Evolutionary conservation across 2,888 invertebrate genomes (phyloP), one percentile per base, ranked within the genome.

Genomic region (Idaea biselata): DNA sequence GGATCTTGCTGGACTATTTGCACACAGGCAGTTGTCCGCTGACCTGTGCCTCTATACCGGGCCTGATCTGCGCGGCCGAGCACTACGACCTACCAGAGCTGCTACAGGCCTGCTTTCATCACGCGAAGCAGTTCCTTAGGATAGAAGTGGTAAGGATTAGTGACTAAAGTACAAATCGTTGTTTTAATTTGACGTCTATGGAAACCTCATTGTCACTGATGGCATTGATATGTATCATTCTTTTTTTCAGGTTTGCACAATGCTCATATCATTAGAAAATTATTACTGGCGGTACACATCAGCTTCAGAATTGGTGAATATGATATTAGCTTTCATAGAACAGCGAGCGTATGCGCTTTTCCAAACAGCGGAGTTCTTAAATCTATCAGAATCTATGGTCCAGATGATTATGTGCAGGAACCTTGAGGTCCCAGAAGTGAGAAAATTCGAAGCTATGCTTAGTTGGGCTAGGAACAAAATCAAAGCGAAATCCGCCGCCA

Each of bases 241-340:
- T 44, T 11, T 44, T 44, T 76, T 75, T 54, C 84, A 96, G 96
- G 95, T 96, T n/a, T 98, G 98, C 88, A 95, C 96, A 71, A 98
- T 98, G 98, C 93, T 98, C 63, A 97, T 97, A 86, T 96, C 97
- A 57, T 90, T 98, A 82, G 98, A 98, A 87, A 98, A 98, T 86
- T 98, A 98, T 88, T 98, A 97, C 86, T 98, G 98, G 98, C 95
- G 98, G 69, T 98, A 98, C 87, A 97, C 97, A 53, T 98, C 98
- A 63, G 98, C 98, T 58, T 97, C 97, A 31, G 98, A 98, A 86
- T 92, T 98, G 78, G 97, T 98, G 71, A 98, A 98, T 89, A 98
- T 98, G 97, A 98, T 98, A 76, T 93, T 98, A 67, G 96, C 97
- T 18, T 98, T 97, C 86, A 96, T 97, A 59, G 98, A 98, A 86